phyloP scores from a whole-genome alignment of 2,888 invertebrate species.

The Andrena praecox region DNA sequence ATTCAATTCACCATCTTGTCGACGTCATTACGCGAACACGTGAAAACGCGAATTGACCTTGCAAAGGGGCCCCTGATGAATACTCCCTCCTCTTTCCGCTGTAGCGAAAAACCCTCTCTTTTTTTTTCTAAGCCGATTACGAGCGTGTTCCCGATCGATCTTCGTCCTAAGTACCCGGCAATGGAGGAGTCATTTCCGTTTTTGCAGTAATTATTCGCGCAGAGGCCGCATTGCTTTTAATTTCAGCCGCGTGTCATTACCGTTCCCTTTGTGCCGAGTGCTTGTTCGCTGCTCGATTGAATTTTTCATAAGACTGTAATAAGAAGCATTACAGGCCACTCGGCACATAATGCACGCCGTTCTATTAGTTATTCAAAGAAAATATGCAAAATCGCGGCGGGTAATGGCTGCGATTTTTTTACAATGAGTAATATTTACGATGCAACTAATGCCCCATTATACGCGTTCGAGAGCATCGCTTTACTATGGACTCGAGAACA shows the following conservation, averaged over 20 bases:
- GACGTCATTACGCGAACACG: background rate
- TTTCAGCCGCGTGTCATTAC: slow-evolving; percentile 44
- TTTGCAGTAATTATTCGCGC: slow-evolving; percentile 44
- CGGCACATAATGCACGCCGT: slow-evolving; percentile 33
- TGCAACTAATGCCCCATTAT: slow-evolving; percentile 17
- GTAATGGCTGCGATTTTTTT: slow-evolving; percentile 24
- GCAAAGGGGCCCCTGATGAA: slow-evolving; percentile 9
- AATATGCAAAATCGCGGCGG: slow-evolving; percentile 11
- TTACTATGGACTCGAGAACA: background rate
- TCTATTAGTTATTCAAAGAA: slow-evolving; percentile 29
- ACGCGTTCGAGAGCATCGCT: background rate
- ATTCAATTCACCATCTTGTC: slow-evolving; percentile 1
- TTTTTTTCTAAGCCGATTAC: slow-evolving; percentile 29
- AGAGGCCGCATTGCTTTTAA: slow-evolving; percentile 33
- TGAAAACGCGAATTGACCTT: slow-evolving; percentile 9
- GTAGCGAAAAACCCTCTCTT: background rate
- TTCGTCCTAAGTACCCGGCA: slow-evolving; percentile 50
- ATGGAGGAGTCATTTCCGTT: slow-evolving; percentile 59
- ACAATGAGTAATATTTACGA: slow-evolving; percentile 16
- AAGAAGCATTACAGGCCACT: slow-evolving; percentile 34
- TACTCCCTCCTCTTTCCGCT: background rate
- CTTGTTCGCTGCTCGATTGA: slow-evolving; percentile 33
- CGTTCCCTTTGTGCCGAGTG: slow-evolving; percentile 28
- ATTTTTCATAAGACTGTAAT: slow-evolving; percentile 51
- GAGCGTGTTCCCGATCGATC: slow-evolving; percentile 53